Conservation (phyloP, 2,888 invertebrate species). For the Leptinotarsa peninsularis region DNA sequence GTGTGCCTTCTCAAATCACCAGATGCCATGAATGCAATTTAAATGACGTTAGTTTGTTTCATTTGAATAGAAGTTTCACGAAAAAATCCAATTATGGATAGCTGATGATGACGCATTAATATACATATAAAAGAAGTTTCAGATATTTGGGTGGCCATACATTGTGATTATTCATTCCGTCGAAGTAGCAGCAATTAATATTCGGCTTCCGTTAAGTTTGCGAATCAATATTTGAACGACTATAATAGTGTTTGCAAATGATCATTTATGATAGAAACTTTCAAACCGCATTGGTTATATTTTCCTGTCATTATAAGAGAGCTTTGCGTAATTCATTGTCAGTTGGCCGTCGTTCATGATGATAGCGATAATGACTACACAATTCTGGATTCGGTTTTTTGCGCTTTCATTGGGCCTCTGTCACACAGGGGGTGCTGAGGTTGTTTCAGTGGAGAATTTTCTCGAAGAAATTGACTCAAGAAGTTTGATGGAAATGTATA, state of each 20-base stretch:
- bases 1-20: too few species aligned
- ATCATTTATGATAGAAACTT: slow-evolving; percentile 1
- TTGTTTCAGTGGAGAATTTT: slow-evolving; percentile 16
- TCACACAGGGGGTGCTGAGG: background rate
- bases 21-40: too few species aligned
- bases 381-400: background rate
- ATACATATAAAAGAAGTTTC: too few species aligned
- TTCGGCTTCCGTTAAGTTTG: background rate
- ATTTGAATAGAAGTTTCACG: too few species aligned
- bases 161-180: background rate
- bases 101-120: too few species aligned
- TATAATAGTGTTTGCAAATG: background rate
- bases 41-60: too few species aligned
- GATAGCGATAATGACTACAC: background rate
- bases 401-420: background rate
- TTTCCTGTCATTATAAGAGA: slow-evolving; percentile 12
- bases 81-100: too few species aligned
- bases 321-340: background rate
- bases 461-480: slow-evolving; percentile 31
- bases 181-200: background rate
- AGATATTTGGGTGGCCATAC: background rate
- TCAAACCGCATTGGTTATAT: background rate
- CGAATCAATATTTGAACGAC: background rate
- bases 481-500: slow-evolving; percentile 35
- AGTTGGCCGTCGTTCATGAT: background rate